A percentile compares a stretch with the other conserved stretches of the same genome.
Conservation (phyloP, 1,140 invertebrate genomes). For the Araneus ventricosus region DNA sequence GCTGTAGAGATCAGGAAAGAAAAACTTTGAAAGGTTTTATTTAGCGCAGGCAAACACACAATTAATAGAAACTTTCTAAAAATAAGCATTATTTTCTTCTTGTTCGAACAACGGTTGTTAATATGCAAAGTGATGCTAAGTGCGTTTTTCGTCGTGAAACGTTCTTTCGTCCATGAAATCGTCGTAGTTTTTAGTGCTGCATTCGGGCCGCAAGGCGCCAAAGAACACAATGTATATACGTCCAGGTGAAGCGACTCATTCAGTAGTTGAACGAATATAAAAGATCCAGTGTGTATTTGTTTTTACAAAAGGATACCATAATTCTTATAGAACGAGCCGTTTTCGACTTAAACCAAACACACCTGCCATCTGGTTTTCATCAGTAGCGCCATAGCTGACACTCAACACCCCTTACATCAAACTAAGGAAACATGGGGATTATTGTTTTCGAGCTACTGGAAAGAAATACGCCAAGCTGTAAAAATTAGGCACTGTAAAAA, state of each 20-base stretch:
- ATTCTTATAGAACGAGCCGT: constrained; percentile 43
- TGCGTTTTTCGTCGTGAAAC: neutral
- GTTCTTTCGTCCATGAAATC: neutral
- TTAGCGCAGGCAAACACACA: too few relatives aligned
- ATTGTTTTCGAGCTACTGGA: constrained; percentile 3
- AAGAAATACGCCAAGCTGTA: neutral
- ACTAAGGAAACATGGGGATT: constrained; percentile 1
- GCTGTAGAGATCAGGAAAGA: too few relatives aligned
- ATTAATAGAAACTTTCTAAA: too few relatives aligned
- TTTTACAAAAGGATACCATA: constrained; percentile 58
- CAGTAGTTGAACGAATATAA: constrained; percentile 12
- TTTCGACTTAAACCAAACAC: constrained; percentile 56
- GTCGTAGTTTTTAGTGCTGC: neutral
- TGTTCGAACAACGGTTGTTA: too few relatives aligned
- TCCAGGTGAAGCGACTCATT: constrained; percentile 45
- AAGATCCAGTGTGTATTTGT: constrained; percentile 40
- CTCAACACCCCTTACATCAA: constrained; percentile 34
- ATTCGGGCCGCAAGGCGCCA: neutral
- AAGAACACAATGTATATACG: constrained; percentile 13
- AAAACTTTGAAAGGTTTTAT: too few relatives aligned
- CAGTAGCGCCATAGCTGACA: constrained; percentile 27
- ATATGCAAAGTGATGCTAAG: too few relatives aligned
- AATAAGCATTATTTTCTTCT: too few relatives aligned
- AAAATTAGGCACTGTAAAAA: neutral
- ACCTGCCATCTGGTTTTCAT: constrained; percentile 56